These are phyloP conservation scores for Tiliacea aurago DNA, from an alignment of 2,888 invertebrate genomes.

Conservation along the genomic window DNA sequence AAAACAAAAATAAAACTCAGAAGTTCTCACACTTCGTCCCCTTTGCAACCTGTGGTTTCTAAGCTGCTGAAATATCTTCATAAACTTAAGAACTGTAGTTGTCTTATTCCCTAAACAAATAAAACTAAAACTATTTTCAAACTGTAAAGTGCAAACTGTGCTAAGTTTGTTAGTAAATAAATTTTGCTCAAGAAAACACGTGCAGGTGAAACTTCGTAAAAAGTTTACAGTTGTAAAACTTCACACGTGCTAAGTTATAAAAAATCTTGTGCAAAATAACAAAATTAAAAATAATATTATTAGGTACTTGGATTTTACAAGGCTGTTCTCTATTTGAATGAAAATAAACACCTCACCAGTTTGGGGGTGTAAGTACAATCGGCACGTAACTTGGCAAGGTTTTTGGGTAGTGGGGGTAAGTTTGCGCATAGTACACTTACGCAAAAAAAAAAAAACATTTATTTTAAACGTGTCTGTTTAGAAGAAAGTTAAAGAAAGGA, in stretches of 20 bases:
- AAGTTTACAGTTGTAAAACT: conserved; percentile 17
- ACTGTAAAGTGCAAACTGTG: conserved; percentile 42
- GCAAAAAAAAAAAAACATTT: too few relatives aligned
- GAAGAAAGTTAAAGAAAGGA: too few relatives aligned
- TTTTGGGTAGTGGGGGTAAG: too few relatives aligned
- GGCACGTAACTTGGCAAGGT: too few relatives aligned
- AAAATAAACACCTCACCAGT: too few relatives aligned
- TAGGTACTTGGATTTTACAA: too few relatives aligned
- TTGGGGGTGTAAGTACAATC: too few relatives aligned
- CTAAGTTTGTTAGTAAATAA: conserved; percentile 46
- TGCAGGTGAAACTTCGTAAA: conserved; percentile 7
- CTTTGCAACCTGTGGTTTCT: conserved; percentile 16
- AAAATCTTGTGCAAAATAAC: neutral
- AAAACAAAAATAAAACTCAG: conserved; percentile 13
- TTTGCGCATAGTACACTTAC: too few relatives aligned
- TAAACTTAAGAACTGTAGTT: conserved; percentile 26
- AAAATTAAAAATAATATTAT: neutral
- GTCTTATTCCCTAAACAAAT: conserved; percentile 52
- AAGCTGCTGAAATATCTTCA: conserved; percentile 35
- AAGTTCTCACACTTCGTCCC: conserved; percentile 9
- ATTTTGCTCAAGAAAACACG: conserved; percentile 28
- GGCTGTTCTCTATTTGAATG: neutral
- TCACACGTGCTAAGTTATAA: neutral
- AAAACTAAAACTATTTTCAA: conserved; percentile 37
- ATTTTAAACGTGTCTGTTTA: too few relatives aligned